Conservation (phyloP, 2,113 vertebrate species). For the Chionodraco myersi region DNA sequence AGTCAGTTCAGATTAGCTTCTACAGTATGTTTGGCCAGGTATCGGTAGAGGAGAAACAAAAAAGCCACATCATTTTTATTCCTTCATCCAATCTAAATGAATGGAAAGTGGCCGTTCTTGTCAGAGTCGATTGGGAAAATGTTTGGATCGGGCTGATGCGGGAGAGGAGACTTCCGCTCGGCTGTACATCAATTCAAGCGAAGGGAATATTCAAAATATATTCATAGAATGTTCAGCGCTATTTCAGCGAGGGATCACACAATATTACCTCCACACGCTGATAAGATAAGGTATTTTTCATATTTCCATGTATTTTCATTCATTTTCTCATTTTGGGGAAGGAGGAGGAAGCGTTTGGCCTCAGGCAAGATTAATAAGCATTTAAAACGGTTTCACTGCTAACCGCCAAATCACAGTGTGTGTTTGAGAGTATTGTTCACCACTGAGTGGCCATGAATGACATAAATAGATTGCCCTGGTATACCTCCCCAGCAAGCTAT, state of each 20-base stretch:
- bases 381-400: conserved; percentile 85
- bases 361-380: conserved; percentile 83
- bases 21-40: conserved; percentile 29
- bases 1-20: conserved; percentile 52
- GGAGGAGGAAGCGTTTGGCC: conserved; percentile 76
- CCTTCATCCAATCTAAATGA: conserved; percentile 58
- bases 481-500: conserved; percentile 58
- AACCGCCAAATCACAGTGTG: conserved; percentile 79
- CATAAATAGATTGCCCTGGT: conserved; percentile 78
- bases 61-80: conserved; percentile 35
- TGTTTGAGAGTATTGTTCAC: conserved; percentile 83
- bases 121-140: conserved; percentile 67
- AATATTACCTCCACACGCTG: conserved; percentile 80
- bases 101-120: conserved; percentile 60
- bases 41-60: conserved; percentile 37
- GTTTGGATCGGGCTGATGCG: conserved; percentile 49
- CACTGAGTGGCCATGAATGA: conserved; percentile 81
- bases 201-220: conserved; percentile 81
- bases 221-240: conserved; percentile 81
- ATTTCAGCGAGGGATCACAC: conserved; percentile 80
- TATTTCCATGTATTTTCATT: conserved; percentile 83
- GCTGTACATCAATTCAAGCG: conserved; percentile 70
- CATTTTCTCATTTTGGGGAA: conserved; percentile 80
- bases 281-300: conserved; percentile 83
- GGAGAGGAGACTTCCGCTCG: conserved; percentile 58